A percentile compares a stretch with the other conserved stretches of the same genome.
phyloP scores from a whole-genome alignment of 2,113 vertebrate species.

The Dermatemys mawii region DNA sequence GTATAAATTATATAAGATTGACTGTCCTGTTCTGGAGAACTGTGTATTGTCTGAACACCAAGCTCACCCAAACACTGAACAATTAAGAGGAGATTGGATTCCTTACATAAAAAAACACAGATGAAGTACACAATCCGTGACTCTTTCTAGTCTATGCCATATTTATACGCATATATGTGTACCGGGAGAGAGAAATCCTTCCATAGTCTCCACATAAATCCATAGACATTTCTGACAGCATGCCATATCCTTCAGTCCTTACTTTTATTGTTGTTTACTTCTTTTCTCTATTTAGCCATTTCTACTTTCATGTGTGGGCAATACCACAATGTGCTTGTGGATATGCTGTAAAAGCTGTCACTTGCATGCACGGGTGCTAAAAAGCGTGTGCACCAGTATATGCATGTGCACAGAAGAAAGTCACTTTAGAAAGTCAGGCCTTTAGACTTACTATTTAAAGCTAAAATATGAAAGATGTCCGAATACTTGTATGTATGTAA shows the following conservation, averaged over 20 bases:
- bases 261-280: background rate
- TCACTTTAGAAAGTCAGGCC: background rate
- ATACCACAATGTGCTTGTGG: rapidly evolving
- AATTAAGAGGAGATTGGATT: background rate
- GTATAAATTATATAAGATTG: background rate
- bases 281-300: background rate
- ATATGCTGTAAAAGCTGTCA: rapidly evolving
- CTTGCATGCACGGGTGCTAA: rapidly evolving
- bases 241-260: background rate
- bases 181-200: background rate
- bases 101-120: background rate
- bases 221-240: background rate
- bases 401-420: background rate
- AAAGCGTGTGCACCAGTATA: background rate
- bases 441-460: background rate
- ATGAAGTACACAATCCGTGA: background rate
- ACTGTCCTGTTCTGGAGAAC: background rate
- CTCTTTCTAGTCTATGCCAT: background rate
- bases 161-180: rapidly evolving
- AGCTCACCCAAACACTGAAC: background rate
- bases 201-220: background rate
- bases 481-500: background rate
- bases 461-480: background rate
- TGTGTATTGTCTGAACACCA: background rate
- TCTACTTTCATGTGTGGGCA: background rate